Conservation (phyloP, 2,888 invertebrate genomes). For the Sphaerophoria rueppellii region DNA sequence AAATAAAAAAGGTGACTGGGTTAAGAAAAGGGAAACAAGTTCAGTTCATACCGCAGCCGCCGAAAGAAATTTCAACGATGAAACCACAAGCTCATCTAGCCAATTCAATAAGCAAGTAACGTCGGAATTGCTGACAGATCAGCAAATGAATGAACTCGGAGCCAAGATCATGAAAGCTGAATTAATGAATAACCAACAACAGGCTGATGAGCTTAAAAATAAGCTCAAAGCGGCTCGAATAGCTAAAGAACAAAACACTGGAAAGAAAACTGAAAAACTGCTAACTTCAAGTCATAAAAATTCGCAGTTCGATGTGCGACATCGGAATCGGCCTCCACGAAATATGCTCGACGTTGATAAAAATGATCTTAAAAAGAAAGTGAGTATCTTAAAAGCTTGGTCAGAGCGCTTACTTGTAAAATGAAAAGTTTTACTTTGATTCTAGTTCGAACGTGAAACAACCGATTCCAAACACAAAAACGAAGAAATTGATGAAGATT, state of each 20-base stretch:
- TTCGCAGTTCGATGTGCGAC: not conserved
- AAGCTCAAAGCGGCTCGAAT: constrained; percentile 89
- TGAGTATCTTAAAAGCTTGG: not conserved
- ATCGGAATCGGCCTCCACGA: constrained; percentile 78
- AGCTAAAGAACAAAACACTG: constrained; percentile 75
- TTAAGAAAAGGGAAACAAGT: constrained; percentile 48
- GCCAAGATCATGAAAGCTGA: constrained; percentile 97
- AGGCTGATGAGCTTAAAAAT: constrained; percentile 87
- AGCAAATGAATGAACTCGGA: constrained; percentile 94
- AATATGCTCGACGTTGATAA: constrained; percentile 96
- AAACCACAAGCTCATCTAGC: constrained; percentile 33
- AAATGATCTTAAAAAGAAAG: constrained; percentile 83
- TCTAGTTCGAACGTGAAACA: constrained; percentile 85
- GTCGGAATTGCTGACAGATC: constrained; percentile 85
- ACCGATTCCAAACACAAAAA: constrained; percentile 82
- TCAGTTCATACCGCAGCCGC: not conserved
- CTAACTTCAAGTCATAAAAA: not conserved
- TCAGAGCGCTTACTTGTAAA: too few relatives aligned
- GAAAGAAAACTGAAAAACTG: not conserved
- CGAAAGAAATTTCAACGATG: not conserved
- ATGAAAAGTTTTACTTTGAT: not conserved
- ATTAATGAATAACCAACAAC: constrained; percentile 91
- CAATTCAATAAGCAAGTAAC: constrained; percentile 49
- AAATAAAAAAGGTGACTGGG: constrained; percentile 74
- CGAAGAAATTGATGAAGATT: constrained; percentile 93